Conservation (phyloP, 2,888 invertebrate species). For the Beris chalybata region DNA sequence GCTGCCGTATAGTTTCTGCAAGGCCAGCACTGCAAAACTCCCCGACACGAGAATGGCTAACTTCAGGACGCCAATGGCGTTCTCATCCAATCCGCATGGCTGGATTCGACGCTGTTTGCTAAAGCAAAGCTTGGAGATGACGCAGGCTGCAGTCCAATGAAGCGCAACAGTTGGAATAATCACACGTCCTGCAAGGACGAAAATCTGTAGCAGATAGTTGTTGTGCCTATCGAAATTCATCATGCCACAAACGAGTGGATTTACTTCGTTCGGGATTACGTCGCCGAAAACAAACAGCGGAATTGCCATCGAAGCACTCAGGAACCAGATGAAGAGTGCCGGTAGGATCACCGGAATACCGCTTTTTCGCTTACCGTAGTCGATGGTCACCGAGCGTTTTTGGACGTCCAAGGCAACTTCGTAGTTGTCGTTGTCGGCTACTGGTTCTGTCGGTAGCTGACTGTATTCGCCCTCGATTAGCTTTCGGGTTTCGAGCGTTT, state of each 20-base stretch:
- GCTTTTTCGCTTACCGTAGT: slow-evolving; percentile 58
- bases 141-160: slow-evolving; percentile 29
- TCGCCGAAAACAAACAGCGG: slow-evolving; percentile 49
- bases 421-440: slow-evolving; percentile 36
- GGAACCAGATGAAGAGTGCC: slow-evolving; percentile 62
- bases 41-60: slow-evolving; percentile 35
- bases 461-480: slow-evolving; percentile 31
- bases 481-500: slow-evolving; percentile 31
- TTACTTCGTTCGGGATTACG: slow-evolving; percentile 36
- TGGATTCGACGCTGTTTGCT: slow-evolving; percentile 8
- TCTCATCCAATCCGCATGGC: slow-evolving; percentile 35
- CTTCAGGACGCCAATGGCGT: slow-evolving; percentile 34
- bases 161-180: slow-evolving; percentile 36
- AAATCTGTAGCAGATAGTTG: slow-evolving; percentile 38
- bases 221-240: slow-evolving; percentile 38
- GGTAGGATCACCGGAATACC: slow-evolving; percentile 60
- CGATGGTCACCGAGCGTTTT: slow-evolving; percentile 59
- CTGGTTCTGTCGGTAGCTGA: slow-evolving; percentile 19
- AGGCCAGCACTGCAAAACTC: slow-evolving; percentile 35
- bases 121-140: slow-evolving; percentile 24
- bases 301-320: slow-evolving; percentile 62
- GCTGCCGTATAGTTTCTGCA: slow-evolving; percentile 39
- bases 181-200: slow-evolving; percentile 36
- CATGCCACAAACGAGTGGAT: slow-evolving; percentile 36
- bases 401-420: slow-evolving; percentile 43